Evolutionary conservation across 2,888 invertebrate genomes (phyloP), one percentile per base, ranked within the genome.

Genomic region (Nomada ferruginata): DNA sequence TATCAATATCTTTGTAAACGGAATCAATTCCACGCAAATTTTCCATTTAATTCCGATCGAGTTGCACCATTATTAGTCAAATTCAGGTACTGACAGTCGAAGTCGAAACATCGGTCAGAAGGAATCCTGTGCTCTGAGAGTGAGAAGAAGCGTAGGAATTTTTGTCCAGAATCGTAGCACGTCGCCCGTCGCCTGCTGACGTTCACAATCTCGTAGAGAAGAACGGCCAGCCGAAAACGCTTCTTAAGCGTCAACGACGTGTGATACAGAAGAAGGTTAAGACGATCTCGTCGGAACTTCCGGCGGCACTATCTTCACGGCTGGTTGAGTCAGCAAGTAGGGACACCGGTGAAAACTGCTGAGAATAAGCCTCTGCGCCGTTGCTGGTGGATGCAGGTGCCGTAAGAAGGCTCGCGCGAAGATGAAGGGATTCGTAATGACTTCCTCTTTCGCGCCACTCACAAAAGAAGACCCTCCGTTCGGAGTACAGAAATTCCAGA

Each of bases 261-360:
- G 85, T 70, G 82, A 83, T 80, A 83, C 82, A 44, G 83, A 86
- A 86, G 88, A 88, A 85, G 81, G 85, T 88, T 87, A 88, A 88
- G 84, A 80, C 77, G 85, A 85, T 84, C 88, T 85, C 75, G 57
- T 76, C 60, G 80, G 79, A 80, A 79, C 85, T 81, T 80, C 79
- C 70, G 68, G 73, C 77, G 81, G 69, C 61, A 44, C 77, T 85
- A 84, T 78, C 85, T 86, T 82, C 81, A 69, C 80, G 77, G 83
- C 63, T 80, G 72, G 88, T 78, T 78, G 88, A 88, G 85, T 88
- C 87, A 88, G 87, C 88, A 85, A 88, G 83, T 76, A 72, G 75
- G 79, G 61, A 75, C 75, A 79, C 20, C 74, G 78, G 66, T 77
- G 82, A 81, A 88, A 85, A 88, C 74, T 87, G 88, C 89, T 87